A percentile compares a stretch with the other conserved stretches of the same genome.
phyloP scores from a whole-genome alignment of 1,140 invertebrate species.

The Diorhabda sublineata region DNA sequence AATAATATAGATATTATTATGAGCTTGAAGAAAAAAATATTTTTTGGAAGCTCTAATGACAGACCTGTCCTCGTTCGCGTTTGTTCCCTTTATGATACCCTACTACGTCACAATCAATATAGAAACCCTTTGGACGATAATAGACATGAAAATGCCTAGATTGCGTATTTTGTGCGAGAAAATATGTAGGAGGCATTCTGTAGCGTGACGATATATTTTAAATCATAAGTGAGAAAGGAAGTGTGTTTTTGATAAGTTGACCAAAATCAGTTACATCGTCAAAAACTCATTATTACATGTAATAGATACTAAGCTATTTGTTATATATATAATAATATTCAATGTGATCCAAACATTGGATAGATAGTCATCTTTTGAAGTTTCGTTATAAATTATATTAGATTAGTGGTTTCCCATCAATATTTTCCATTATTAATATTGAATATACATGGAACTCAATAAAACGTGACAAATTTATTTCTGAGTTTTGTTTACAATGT shows the following conservation, averaged over 20 bases:
- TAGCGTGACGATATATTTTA: neutral
- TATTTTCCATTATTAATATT: too few species aligned
- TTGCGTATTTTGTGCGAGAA: conserved; percentile 26
- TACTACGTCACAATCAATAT: conserved; percentile 10
- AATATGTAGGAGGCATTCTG: conserved; percentile 23
- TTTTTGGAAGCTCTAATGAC: too few species aligned
- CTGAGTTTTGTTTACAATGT: too few species aligned
- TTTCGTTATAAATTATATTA: too few species aligned
- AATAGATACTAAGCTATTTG: neutral
- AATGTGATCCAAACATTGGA: too few species aligned
- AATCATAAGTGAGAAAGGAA: neutral
- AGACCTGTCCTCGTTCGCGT: neutral
- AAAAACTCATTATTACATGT: conserved; percentile 3
- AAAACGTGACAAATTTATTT: too few species aligned
- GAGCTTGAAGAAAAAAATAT: too few species aligned
- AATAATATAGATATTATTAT: too few species aligned
- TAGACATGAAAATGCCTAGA: conserved; percentile 25
- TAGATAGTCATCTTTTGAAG: too few species aligned
- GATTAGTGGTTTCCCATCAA: too few species aligned
- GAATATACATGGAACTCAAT: too few species aligned
- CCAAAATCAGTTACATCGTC: neutral
- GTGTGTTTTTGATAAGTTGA: neutral
- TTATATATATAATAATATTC: neutral
- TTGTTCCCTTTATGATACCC: neutral
- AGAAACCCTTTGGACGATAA: conserved; percentile 24